Percentiles rank a stretch among this genome's conserved stretches.
Conservation (phyloP, 2,113 vertebrate genomes). For the Ascaphus truei region DNA sequence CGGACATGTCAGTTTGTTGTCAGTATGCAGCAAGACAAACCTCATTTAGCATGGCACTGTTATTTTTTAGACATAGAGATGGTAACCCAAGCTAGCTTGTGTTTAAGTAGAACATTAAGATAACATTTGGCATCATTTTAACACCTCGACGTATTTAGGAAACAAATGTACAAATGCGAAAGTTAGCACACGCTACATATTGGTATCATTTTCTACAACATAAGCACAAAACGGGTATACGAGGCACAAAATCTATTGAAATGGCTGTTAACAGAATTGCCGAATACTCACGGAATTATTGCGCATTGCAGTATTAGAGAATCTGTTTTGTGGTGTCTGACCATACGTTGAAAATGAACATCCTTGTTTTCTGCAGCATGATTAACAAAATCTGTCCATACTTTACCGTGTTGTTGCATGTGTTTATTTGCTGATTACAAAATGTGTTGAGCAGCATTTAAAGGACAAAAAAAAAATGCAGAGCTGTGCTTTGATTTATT, state of each 20-base stretch:
- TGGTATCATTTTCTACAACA: background rate
- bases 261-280: conserved; percentile 43
- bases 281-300: conserved; percentile 40
- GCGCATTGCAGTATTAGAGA: conserved; percentile 37
- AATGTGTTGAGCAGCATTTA: conserved; percentile 78
- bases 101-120: background rate
- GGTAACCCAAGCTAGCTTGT: background rate
- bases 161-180: background rate
- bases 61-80: background rate
- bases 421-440: conserved; percentile 78
- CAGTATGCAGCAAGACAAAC: conserved; percentile 39
- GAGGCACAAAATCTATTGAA: conserved; percentile 42
- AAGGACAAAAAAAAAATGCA: conserved; percentile 68
- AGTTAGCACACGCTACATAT: background rate
- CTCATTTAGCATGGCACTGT: background rate
- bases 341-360: conserved; percentile 37
- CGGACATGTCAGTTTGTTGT: conserved; percentile 55
- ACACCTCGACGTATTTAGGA: background rate
- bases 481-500: conserved; percentile 76
- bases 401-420: conserved; percentile 71
- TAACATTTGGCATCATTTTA: background rate
- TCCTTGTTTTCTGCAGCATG: conserved; percentile 49
- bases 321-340: conserved; percentile 34
- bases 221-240: conserved; percentile 44
- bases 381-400: conserved; percentile 70